Evolutionary conservation across 2,888 invertebrate genomes (phyloP).

Genomic region (Stratiomys singularior): DNA sequence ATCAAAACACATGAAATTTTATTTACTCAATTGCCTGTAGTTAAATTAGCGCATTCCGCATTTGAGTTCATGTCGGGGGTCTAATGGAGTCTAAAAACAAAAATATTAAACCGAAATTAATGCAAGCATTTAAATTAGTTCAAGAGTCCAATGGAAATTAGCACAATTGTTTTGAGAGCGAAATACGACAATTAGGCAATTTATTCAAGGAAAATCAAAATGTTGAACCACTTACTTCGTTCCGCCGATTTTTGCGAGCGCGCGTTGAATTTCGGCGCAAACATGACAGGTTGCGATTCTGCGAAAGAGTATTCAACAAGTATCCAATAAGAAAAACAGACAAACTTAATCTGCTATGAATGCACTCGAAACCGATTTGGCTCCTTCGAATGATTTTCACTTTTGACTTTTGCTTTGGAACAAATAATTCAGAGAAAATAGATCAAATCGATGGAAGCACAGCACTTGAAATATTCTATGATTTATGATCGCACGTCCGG

Average conservation of each 20-base stretch:
- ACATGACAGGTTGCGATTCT: slow-evolving; percentile 73
- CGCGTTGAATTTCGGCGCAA: slow-evolving; percentile 85
- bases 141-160: too few relatives aligned
- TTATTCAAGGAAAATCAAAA: slow-evolving; percentile 4
- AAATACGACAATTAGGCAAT: too few relatives aligned
- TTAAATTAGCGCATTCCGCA: neutral
- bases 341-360: slow-evolving; percentile 7
- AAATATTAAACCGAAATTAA: neutral
- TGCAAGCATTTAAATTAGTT: neutral
- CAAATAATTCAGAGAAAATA: neutral
- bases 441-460: neutral
- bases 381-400: neutral
- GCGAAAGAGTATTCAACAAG: slow-evolving; percentile 62
- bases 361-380: slow-evolving; percentile 9
- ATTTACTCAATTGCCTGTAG: neutral
- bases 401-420: neutral
- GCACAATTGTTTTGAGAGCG: too few relatives aligned
- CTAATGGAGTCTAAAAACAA: neutral
- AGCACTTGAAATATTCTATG: neutral
- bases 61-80: neutral
- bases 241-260: slow-evolving; percentile 68
- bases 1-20: neutral
- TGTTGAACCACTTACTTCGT: slow-evolving; percentile 44
- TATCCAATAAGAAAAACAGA: slow-evolving; percentile 20
- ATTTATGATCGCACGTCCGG: slow-evolving; percentile 10